Evolutionary conservation across 2,113 vertebrate genomes (phyloP), one percentile per base, ranked within the genome.

Genomic region (Phaethon lepturus): DNA sequence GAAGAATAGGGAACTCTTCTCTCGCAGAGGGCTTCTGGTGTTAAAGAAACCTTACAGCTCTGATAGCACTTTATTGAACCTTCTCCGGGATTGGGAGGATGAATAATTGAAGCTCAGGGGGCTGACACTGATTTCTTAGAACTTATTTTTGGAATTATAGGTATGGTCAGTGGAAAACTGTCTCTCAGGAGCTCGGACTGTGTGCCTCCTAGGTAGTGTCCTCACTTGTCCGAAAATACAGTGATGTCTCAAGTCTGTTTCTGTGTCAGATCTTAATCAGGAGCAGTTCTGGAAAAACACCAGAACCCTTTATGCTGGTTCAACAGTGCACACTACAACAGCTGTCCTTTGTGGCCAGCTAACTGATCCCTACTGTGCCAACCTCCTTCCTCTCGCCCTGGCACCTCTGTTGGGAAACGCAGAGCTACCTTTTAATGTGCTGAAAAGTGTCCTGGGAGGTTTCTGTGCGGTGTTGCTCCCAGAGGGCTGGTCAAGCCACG

Each of bases 401-500:
- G 25, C 13, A 4, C 22, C 64, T 69, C 18, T 38, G n/a, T 53
- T 60, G 24, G 58, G 26, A 38, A 58, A 26, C 4, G 22, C 14
- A 53, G 50, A 52, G n/a, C 17, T 62, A 6, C 24, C 19, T 78
- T 56, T 42, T 38, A 33, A 38, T 4, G 40, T 67, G 40, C 72
- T 59, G 40, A 44, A 24, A 53, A 23, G n/a, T 14, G 6, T 53
- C 38, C 29, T 38, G 49, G 33, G 33, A 59, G 25, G 28, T 42
- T 53, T 69, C 33, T 24, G 10, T 75, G 28, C 1, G 0, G 26
- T n/a, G 26, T 29, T 93, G 22, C 17, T 86, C 12, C 38, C 14
- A 10, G 28, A 24, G 44, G 71, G 64, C 44, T 52, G 12, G 24
- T 68, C 40, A 16, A 12, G 33, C 60, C 0, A 0, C 2, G 2